Base-by-base conservation (phyloP, 2,888 invertebrate genomes). In the Eupithecia pulchellata region DNA sequence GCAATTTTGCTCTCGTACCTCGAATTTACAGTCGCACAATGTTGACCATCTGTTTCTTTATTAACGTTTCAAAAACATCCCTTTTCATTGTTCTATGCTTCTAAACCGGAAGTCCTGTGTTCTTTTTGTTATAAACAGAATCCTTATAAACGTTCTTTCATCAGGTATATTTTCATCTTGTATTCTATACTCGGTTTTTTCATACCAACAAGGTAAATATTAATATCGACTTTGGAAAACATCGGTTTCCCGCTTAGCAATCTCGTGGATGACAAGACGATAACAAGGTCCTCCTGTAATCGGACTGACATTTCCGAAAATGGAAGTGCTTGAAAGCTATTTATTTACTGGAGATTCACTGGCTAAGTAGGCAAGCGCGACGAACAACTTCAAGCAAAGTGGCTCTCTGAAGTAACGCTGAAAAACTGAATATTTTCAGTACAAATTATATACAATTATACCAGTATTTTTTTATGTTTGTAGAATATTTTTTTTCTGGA, bases 211-310 rank as follows among this genome's bases (percentile, higher is more conserved):
- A 77, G 70, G 79, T 78, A 78, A 80, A 77, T 77, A 82, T 81
- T 80, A 82, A 79, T 80, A 78, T 79, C 72, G 74, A 76, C 75
- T 79, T 76, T 70, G 58, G 52, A 74, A 79, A 79, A 77, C 77
- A 78, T 71, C 32, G 52, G 68, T 55, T 32, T 72, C 61, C 64
- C 67, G 61, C 69, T 69, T 64, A 66, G 64, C 68, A 71, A 75
- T 75, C 72, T 71, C 39, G 47, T 32, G 58, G 71, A 47, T 73
- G 68, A 74, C 71, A 61, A 69, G 64, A 64, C 68, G 63, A 69
- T 55, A 64, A 36, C 64, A 63, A 67, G 42, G n/a, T n/a, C n/a
- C n/a, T n/a, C n/a, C n/a, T 67, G 39, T 66, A 64, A 66, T 72
- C 47, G 20, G n/a, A n/a, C 34, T 64, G 62, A 66, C 62, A 65